Base-by-base conservation (phyloP, 53 echinoderm and acorn worm species). In the Luidia sarsii region DNA sequence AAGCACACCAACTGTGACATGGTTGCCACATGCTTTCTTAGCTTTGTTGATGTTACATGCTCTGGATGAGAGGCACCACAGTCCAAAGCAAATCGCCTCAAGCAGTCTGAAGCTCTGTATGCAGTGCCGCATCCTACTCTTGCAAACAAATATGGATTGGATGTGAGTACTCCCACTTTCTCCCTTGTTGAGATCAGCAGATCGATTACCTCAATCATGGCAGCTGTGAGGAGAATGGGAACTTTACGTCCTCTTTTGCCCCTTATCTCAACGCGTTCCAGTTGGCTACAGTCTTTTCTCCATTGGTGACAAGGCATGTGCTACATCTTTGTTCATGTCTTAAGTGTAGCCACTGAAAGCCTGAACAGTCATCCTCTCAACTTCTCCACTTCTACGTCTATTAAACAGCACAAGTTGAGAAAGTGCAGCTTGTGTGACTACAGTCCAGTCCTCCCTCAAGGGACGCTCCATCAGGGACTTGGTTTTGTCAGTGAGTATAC, bases 81-180 rank as follows among this genome's bases (percentile, higher is more conserved):
- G 30, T 18, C 16, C 7, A 10, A 50, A 14, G 85, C 59, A 57
- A 79, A 80, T 29, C 79, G 84, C 52, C 70, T 33, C 6, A 75
- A 70, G 50, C 89, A 89, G 18, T 89, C 84, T 49, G 59, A 43
- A 13, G 67, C 89, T 52, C 52, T 79, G 27, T 50, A 68, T 0
- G 50, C n/a, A 13, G 73, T 70, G 10, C 57, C 65, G 64, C 68
- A 80, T 25, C 60, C 65, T 4, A 80, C 38, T 33, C 89, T 61
- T 49, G 80, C 85, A 68, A 89, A 89, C 18, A 89, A 71, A 68
- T 85, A 89, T 27, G 67, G 70, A 36, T 89, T 89, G n/a, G n/a
- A n/a, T n/a, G n/a, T n/a, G n/a, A n/a, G 55, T 22, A 82, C 43
- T 8, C 82, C 69, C 4, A 68, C 59, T 3, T 23, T 23, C 39